phyloP scores from a whole-genome alignment of 2,888 invertebrate genomes.

The Phasia obesa region DNA sequence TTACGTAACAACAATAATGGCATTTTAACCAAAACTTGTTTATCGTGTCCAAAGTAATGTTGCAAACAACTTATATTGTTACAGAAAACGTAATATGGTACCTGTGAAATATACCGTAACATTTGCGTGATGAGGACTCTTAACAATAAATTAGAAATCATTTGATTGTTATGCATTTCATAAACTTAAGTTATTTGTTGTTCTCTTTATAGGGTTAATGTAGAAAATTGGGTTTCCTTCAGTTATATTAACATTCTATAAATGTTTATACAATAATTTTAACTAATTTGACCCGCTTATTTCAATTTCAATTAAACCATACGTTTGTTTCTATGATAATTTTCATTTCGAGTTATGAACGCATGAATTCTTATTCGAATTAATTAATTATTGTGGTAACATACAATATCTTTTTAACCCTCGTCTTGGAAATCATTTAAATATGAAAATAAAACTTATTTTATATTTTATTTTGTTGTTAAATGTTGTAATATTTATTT shows the following conservation, averaged over 20 bases:
- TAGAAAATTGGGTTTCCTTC: constrained; percentile 74
- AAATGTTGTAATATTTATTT: constrained; percentile 37
- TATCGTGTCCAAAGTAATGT: too few species aligned
- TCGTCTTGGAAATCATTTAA: constrained; percentile 33
- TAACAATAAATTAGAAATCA: too few species aligned
- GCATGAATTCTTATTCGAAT: constrained; percentile 64
- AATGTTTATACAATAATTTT: constrained; percentile 79
- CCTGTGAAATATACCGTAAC: too few species aligned
- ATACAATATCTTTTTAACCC: constrained; percentile 71
- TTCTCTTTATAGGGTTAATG: constrained; percentile 48
- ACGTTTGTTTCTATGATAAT: constrained; percentile 70
- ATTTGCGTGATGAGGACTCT: too few species aligned
- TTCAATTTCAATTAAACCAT: constrained; percentile 68
- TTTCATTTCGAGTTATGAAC: constrained; percentile 46
- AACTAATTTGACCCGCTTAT: constrained; percentile 81
- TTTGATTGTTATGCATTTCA: too few species aligned
- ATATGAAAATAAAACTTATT: too few species aligned
- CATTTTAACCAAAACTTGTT: too few species aligned
- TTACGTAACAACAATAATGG: too few species aligned
- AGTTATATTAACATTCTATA: constrained; percentile 46
- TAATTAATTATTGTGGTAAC: constrained; percentile 75
- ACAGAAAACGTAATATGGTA: too few species aligned
- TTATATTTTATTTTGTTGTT: constrained; percentile 18
- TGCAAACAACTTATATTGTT: too few species aligned
- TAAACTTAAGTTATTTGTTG: too few species aligned